Percentiles rank a stretch among this genome's conserved stretches.
Evolutionary conservation across 2,797 vertebrate genomes (phyloP).

Genomic region (Bradypus variegatus): DNA sequence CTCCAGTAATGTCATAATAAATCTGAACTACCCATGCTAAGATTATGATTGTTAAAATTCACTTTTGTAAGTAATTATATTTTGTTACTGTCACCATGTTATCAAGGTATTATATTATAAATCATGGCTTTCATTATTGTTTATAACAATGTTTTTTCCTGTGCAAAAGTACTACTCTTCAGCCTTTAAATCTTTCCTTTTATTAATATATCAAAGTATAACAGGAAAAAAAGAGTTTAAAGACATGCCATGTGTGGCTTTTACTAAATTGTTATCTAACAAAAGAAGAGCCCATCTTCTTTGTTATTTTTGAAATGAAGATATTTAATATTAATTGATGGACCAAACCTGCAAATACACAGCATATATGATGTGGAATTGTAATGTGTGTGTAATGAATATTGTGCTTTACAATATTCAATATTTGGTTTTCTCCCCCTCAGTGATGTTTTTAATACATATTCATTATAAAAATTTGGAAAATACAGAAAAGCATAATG

Average conservation of each 20-base stretch:
- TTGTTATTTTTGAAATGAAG: constrained; percentile 31
- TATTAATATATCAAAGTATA: constrained; percentile 23
- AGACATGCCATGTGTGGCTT: background rate
- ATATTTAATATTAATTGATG: background rate
- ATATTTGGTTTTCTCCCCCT: background rate
- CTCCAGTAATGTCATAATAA: background rate
- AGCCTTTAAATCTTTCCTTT: constrained; percentile 18
- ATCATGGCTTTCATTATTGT: constrained; percentile 5
- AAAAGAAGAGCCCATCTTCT: background rate
- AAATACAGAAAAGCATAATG: background rate
- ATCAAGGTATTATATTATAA: background rate
- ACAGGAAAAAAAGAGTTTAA: constrained; percentile 9
- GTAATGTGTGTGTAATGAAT: background rate
- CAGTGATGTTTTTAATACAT: background rate
- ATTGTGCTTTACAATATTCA: background rate
- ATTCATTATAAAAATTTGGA: background rate
- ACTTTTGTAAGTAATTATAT: background rate
- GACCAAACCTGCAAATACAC: background rate
- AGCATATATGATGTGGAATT: background rate
- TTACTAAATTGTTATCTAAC: constrained; percentile 36
- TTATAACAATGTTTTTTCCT: background rate
- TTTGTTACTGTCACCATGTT: background rate
- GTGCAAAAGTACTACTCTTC: background rate
- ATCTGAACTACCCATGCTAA: background rate
- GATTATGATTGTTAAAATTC: constrained; percentile 14